Percentiles rank a stretch among this genome's conserved stretches.
Evolutionary conservation across 2,888 invertebrate species (phyloP).

Genomic region (Hoplodrina ambigua): DNA sequence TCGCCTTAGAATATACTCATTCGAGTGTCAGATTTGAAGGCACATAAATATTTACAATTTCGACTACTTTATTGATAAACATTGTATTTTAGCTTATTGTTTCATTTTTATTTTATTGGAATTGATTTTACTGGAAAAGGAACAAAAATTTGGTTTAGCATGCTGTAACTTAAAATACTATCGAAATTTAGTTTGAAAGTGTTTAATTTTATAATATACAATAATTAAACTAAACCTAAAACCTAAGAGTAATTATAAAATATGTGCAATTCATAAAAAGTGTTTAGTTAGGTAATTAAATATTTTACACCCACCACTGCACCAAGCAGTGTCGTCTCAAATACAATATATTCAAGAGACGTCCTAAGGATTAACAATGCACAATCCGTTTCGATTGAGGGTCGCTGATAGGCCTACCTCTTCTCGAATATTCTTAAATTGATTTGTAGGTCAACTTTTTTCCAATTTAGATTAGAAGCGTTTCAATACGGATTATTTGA

Average conservation of each 20-base stretch:
- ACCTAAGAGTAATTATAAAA: too few species aligned
- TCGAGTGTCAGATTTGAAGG: neutral
- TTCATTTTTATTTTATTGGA: conserved; percentile 5
- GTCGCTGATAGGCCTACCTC: conserved; percentile 8
- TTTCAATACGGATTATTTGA: conserved; percentile 52
- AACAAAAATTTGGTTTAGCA: neutral
- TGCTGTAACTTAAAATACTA: too few species aligned
- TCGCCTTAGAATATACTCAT: neutral
- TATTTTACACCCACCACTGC: conserved; percentile 5
- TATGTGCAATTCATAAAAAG: too few species aligned
- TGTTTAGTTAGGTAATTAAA: conserved; percentile 3
- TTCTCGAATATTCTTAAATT: conserved; percentile 31
- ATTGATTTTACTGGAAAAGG: neutral
- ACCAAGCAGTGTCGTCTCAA: neutral
- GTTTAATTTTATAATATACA: too few species aligned
- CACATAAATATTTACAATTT: conserved; percentile 10
- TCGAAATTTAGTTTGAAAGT: too few species aligned
- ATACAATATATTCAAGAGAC: neutral
- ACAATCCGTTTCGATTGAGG: conserved; percentile 22
- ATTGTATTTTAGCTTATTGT: neutral
- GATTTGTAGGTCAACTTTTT: conserved; percentile 33
- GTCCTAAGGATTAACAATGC: conserved; percentile 38
- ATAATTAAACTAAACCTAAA: too few species aligned
- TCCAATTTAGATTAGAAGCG: conserved; percentile 53
- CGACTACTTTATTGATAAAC: neutral